Base-by-base conservation (phyloP, 2,888 invertebrate genomes). In the Apantesis nais region DNA sequence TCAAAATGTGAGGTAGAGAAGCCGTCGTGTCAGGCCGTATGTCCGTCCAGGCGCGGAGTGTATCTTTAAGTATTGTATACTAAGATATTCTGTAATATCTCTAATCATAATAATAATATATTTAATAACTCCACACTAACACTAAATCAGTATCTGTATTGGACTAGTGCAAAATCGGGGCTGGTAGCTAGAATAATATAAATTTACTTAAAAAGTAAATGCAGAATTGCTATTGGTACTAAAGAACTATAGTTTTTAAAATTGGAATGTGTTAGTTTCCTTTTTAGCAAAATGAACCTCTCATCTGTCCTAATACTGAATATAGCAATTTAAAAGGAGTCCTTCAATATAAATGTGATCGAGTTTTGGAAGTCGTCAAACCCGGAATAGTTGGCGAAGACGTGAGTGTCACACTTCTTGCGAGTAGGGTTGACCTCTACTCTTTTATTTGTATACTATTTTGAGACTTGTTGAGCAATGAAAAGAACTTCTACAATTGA, bases 261-360 rank as follows among this genome's bases (percentile, higher is more conserved):
- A 73, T 80, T 68, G 22, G 3, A 72, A 74, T 62, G 74, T 71
- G 73, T 69, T 71, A 71, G 76, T 71, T 72, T 67, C 71, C 66
- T 64, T 74, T 74, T 62, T 62, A 62, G 70, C 74, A 77, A 78
- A 74, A 72, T 77, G 67, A 74, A 81, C 72, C 74, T 76, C 77
- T 75, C 74, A 78, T 78, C 73, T 79, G 78, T 76, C 75, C 67
- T 74, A 72, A 78, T 77, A 75, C 74, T 74, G 67, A 74, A 74
- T 74, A 73, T 72, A 77, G 74, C 74, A 80, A 75, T 82, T 81
- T 81, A 77, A 81, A 79, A 80, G 71, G 64, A 75, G 75, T 76
- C 76, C 75, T 77, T 78, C 82, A 82, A 82, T 82, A 79, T 82
- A 78, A 82, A 82, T 79, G 82, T 78, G 77, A 82, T 78, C 74